These are phyloP conservation scores for Carapus acus DNA, from an alignment of 2,797 vertebrate genomes.

Conservation along the genomic window DNA sequence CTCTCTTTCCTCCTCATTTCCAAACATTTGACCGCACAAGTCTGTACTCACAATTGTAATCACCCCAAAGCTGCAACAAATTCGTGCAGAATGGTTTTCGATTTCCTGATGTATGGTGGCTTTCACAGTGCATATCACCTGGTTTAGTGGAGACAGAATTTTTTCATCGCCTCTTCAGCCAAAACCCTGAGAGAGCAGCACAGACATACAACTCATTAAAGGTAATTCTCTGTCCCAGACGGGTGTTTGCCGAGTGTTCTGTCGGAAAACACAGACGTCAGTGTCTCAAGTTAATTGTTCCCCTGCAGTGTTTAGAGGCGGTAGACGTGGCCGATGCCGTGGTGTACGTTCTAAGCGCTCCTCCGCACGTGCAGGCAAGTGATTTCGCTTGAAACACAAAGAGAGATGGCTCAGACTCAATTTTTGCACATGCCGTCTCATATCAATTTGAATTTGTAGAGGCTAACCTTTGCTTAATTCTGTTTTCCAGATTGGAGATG, in stretches of 20 bases:
- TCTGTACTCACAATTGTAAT: too few relatives aligned
- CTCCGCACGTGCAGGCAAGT: conserved; percentile 81
- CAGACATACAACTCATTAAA: conserved; percentile 70
- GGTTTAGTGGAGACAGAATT: conserved; percentile 85
- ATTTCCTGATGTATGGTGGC: conserved; percentile 8
- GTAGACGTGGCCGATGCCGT: conserved; percentile 80
- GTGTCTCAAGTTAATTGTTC: too few relatives aligned
- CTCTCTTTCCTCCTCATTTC: too few relatives aligned
- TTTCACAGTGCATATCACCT: conserved; percentile 82
- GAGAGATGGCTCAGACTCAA: too few relatives aligned
- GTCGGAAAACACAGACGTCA: too few relatives aligned
- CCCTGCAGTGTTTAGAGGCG: conserved; percentile 74
- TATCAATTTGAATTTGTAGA: too few relatives aligned
- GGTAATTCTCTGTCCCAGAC: conserved; percentile 62
- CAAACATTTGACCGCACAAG: too few relatives aligned
- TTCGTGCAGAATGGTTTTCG: too few relatives aligned
- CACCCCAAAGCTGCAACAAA: too few relatives aligned
- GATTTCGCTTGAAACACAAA: too few relatives aligned
- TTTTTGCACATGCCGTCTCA: too few relatives aligned
- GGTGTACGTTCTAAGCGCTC: conserved; percentile 76
- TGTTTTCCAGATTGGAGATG: conserved; percentile 77
- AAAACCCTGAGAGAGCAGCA: conserved; percentile 73
- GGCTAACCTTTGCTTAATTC: neutral
- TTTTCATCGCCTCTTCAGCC: conserved; percentile 67
- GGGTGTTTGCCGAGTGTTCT: too few relatives aligned